Conservation (phyloP, 2,113 vertebrate genomes). For the Megalops atlanticus region DNA sequence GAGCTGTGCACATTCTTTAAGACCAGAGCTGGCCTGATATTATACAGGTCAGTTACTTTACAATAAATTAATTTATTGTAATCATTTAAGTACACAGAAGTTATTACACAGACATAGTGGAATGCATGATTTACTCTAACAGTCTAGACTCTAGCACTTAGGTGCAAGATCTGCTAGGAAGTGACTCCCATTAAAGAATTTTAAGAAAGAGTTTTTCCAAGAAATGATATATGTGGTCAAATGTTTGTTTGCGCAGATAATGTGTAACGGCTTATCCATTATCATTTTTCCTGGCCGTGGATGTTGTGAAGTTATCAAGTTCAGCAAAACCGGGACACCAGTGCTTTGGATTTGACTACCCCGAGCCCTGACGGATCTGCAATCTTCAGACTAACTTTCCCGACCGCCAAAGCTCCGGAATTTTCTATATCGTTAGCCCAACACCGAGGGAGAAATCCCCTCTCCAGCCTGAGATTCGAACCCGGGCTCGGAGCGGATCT, state of each 20-base stretch:
- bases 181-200: neutral
- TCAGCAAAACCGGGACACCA: neutral
- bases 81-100: neutral
- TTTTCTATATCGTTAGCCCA: neutral
- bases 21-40: no score
- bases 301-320: neutral
- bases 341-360: neutral
- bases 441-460: neutral
- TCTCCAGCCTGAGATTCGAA: neutral
- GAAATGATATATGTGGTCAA: neutral
- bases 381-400: neutral
- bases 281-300: neutral
- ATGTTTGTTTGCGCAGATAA: neutral
- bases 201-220: neutral
- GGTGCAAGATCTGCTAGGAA: neutral
- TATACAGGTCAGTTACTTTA: neutral
- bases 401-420: neutral
- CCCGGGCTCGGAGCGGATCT: neutral
- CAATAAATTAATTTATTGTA: neutral
- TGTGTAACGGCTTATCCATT: neutral
- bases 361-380: neutral
- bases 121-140: neutral
- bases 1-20: no score
- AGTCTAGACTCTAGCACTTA: neutral
- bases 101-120: neutral